These are phyloP conservation scores for Otolemur garnettii DNA, from an alignment of 2,113 vertebrate species.

Conservation along the genomic window DNA sequence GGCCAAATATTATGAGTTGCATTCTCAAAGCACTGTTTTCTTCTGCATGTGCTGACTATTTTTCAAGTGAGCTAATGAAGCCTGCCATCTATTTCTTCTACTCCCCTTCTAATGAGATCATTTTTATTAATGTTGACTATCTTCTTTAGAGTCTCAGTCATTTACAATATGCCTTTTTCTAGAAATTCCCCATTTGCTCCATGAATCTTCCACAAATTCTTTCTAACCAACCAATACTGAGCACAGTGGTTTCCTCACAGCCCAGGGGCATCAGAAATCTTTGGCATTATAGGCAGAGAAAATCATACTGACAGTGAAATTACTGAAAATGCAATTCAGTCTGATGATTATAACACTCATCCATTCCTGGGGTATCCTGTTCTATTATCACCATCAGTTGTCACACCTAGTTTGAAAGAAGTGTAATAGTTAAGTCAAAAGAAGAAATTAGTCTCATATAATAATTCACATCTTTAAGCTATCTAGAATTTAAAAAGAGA, in stretches of 20 bases:
- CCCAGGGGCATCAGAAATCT: background rate
- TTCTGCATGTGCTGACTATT: background rate
- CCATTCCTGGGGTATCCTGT: background rate
- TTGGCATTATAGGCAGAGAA: background rate
- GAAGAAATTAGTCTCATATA: constrained; percentile 31
- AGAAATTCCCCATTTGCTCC: constrained; percentile 37
- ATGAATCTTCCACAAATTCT: background rate
- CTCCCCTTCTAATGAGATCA: background rate
- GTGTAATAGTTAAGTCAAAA: constrained; percentile 40
- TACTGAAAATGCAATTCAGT: constrained; percentile 18
- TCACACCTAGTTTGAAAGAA: constrained; percentile 41
- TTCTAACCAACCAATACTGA: background rate
- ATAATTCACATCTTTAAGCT: constrained; percentile 48
- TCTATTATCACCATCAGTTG: background rate
- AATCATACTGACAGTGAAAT: constrained; percentile 29
- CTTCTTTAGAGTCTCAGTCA: background rate
- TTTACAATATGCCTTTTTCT: background rate
- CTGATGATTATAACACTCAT: constrained; percentile 26
- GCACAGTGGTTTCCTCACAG: background rate
- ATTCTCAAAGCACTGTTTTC: background rate
- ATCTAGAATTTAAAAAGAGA: constrained; percentile 33
- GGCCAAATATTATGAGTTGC: background rate
- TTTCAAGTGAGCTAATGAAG: background rate
- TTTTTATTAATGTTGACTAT: constrained; percentile 18
- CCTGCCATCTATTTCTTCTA: background rate